Base-by-base conservation (phyloP, 1,140 invertebrate species). In the Macrotrachela quadricornifera region DNA sequence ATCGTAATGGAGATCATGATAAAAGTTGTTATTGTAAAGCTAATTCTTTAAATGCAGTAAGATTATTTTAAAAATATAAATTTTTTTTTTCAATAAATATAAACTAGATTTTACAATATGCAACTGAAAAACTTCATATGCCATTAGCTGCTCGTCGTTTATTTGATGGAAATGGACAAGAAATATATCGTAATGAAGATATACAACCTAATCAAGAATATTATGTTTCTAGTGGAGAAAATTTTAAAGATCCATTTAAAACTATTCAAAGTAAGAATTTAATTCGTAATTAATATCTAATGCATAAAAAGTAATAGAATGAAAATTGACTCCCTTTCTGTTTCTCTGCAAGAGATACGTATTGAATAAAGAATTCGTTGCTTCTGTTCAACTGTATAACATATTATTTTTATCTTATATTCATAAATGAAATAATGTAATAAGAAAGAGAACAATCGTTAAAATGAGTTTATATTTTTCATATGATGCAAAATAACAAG, bases 161-260 rank as follows among this genome's bases (percentile, higher is more conserved):
- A 14, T 53, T 53, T 53, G 11, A 46, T 9, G 44, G 40, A 6
- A 53, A 53, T 37, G 51, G 51, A 15, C 44, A 53, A 46, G 51
- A 53, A 37, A 48, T 53, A 42, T 42, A 41, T 42, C 46, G 39
- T 13, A 44, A 30, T 3, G 50, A 59, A 21, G 64, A 69, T 38
- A 66, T 70, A 45, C 61, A 62, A 8, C 36, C 58, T 6, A 61
- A 64, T 51, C 53, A 58, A 12, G 60, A 64, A 36, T 61, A 70
- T 37, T 71, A 63, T 57, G 60, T 70, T 12, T 71, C 69, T 1
- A 63, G 59, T 56, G 69, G 69, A 38, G 69, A 71, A 53, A 58
- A 60, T 18, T 71, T 64, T 57, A 65, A 64, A 53, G 61, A 68
- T 52, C 67, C 67, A 11, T 62, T 60, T 47, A 57, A 53, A 37